Percentiles rank a stretch among this genome's conserved stretches.
phyloP scores from a whole-genome alignment of 2,113 vertebrate genomes.

The Trochalopteron elliotii region DNA sequence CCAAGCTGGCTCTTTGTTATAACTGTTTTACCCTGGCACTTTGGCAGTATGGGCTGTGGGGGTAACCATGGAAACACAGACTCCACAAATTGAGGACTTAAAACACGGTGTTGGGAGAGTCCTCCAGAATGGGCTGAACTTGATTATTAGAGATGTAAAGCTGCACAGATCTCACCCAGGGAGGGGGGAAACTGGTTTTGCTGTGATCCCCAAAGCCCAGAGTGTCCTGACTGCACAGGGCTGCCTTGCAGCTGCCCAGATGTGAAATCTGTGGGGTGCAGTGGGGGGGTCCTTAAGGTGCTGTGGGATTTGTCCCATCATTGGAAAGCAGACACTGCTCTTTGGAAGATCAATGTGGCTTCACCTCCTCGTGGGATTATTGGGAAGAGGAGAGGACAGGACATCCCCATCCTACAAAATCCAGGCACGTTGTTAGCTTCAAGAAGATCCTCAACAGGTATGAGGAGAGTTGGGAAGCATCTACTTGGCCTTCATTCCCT shows the following conservation, averaged over 20 bases:
- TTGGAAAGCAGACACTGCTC: accelerated
- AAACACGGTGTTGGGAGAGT: background rate
- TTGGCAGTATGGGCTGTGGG: slow-evolving; percentile 43
- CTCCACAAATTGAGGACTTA: slow-evolving; percentile 41
- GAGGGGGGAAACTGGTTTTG: background rate
- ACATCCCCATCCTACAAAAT: background rate
- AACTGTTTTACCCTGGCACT: slow-evolving; percentile 58
- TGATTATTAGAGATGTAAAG: slow-evolving; percentile 15
- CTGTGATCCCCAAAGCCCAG: accelerated
- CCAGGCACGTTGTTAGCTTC: background rate
- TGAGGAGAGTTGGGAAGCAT: background rate
- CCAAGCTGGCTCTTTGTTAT: slow-evolving; percentile 46
- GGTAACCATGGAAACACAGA: slow-evolving; percentile 76
- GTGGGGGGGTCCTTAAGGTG: background rate
- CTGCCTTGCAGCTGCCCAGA: background rate
- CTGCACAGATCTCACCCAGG: background rate
- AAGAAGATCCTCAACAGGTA: background rate
- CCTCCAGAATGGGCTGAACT: background rate
- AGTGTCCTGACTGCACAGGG: accelerated
- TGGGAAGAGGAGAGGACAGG: background rate
- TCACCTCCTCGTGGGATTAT: accelerated
- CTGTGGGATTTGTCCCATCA: accelerated
- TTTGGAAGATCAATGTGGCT: background rate
- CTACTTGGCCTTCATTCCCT: background rate
- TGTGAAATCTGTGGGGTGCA: background rate